phyloP scores from a whole-genome alignment of 2,888 invertebrate species.

The Ophion obscuratus region DNA sequence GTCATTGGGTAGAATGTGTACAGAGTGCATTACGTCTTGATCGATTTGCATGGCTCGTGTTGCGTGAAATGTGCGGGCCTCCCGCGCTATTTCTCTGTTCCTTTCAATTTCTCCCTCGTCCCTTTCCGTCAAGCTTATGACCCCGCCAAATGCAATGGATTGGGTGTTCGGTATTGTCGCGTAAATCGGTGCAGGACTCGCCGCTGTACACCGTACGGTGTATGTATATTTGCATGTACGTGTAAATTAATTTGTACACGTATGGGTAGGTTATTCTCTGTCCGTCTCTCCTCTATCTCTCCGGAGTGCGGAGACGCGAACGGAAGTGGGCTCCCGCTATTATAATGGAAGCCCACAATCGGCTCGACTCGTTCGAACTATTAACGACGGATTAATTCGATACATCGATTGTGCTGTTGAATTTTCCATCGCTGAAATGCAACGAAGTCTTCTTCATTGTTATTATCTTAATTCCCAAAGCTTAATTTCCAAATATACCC shows the following conservation, averaged over 20 bases:
- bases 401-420: constrained; percentile 29
- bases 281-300: constrained; percentile 18
- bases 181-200: constrained; percentile 47
- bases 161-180: constrained; percentile 49
- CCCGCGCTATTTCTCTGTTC: not conserved
- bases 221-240: constrained; percentile 23
- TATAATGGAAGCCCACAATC: constrained; percentile 61
- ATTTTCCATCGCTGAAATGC: not conserved
- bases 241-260: constrained; percentile 7
- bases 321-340: constrained; percentile 53
- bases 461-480: too few relatives aligned
- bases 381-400: constrained; percentile 64
- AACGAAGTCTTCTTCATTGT: too few relatives aligned
- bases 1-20: not conserved
- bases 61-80: constrained; percentile 46
- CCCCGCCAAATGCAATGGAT: constrained; percentile 43
- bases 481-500: too few relatives aligned
- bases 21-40: constrained; percentile 20
- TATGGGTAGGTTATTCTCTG: not conserved
- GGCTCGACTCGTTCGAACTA: constrained; percentile 52
- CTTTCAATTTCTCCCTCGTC: not conserved
- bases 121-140: constrained; percentile 34
- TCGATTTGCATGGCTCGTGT: constrained; percentile 36
- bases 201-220: constrained; percentile 39
- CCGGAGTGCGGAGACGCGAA: constrained; percentile 15